These are phyloP conservation scores for Dryococelus australis DNA, from an alignment of 2,888 invertebrate species.

Conservation along the genomic window DNA sequence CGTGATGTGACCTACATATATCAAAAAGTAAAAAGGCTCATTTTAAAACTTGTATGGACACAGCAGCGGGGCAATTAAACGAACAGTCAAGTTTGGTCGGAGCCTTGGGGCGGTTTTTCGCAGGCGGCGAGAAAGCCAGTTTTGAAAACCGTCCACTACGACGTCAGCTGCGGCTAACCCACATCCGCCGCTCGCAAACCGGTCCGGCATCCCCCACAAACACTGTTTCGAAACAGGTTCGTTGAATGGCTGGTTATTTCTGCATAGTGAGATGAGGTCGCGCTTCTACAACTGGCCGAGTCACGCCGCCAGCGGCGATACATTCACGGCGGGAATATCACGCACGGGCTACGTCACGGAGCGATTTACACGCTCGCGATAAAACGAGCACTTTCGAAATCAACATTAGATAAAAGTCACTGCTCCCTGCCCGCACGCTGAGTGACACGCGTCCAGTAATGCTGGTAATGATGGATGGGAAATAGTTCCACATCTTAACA, in stretches of 20 bases:
- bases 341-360: too few relatives aligned
- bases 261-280: background rate
- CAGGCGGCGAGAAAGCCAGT: background rate
- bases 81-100: background rate
- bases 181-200: background rate
- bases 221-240: slow-evolving; percentile 10
- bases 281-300: background rate
- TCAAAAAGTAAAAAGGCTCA: too few relatives aligned
- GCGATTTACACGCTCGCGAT: too few relatives aligned
- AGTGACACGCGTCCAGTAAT: too few relatives aligned
- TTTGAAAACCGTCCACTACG: background rate
- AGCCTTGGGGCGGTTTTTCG: background rate
- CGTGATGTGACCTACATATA: too few relatives aligned
- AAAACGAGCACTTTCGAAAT: too few relatives aligned
- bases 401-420: too few relatives aligned
- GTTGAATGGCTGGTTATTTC: slow-evolving; percentile 7
- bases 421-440: too few relatives aligned
- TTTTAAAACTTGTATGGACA: background rate
- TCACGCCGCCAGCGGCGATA: too few relatives aligned
- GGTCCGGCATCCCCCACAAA: background rate
- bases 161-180: background rate
- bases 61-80: background rate
- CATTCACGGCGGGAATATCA: too few relatives aligned
- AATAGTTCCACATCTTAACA: too few relatives aligned
- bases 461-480: too few relatives aligned